These are phyloP conservation scores for Hydrolagus affinis DNA, from an alignment of 2,113 vertebrate genomes.

Conservation along the genomic window DNA sequence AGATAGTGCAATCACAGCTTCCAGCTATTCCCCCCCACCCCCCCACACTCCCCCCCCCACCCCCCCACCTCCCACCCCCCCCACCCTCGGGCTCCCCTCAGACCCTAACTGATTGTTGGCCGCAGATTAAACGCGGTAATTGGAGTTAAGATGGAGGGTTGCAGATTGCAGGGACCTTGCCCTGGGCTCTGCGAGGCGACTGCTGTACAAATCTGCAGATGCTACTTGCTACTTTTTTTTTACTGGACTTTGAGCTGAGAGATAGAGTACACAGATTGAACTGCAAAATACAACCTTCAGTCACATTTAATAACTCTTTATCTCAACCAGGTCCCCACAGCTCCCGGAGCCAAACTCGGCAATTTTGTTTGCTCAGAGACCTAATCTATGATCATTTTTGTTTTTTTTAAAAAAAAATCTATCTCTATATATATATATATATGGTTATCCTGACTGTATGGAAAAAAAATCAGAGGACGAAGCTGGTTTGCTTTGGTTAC, in stretches of 20 bases:
- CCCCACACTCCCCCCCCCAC: conserved; percentile 15
- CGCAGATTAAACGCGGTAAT: conserved; percentile 32
- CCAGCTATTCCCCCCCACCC: conserved; percentile 11
- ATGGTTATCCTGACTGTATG: conserved; percentile 27
- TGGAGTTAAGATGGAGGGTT: conserved; percentile 31
- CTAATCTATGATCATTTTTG: conserved; percentile 29
- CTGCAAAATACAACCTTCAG: conserved; percentile 30
- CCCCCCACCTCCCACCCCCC: too few relatives aligned
- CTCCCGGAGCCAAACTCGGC: conserved; percentile 3
- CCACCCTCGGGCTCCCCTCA: conserved; percentile 23
- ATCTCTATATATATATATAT: conserved; percentile 31
- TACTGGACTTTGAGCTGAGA: conserved; percentile 17
- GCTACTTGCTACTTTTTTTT: conserved; percentile 25
- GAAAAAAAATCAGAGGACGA: conserved; percentile 27
- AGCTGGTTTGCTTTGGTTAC: conserved; percentile 26
- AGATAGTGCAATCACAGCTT: conserved; percentile 5
- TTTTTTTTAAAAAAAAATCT: too few relatives aligned
- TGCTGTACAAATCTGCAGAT: conserved; percentile 29
- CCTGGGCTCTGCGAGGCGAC: conserved; percentile 27
- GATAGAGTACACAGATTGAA: conserved; percentile 32
- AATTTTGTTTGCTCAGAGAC: conserved; percentile 18
- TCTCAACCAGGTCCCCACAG: conserved; percentile 8
- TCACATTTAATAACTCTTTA: conserved; percentile 33
- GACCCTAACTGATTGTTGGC: conserved; percentile 32
- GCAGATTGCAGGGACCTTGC: conserved; percentile 32